These are phyloP conservation scores for Hypotaenidia philippensis DNA, from an alignment of 2,797 vertebrate species.

Conservation along the genomic window DNA sequence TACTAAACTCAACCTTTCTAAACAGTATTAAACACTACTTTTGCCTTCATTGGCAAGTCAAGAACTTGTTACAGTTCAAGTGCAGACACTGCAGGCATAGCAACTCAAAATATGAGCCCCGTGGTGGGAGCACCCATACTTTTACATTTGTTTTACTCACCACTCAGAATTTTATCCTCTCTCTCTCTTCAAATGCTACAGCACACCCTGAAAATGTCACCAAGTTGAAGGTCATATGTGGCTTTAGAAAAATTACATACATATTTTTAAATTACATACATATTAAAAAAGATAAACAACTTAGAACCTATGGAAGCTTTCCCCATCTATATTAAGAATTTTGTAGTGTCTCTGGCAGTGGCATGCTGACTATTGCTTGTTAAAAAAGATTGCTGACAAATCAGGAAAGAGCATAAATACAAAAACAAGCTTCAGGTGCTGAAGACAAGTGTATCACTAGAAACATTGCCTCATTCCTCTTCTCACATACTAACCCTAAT, in stretches of 20 bases:
- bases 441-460: background rate
- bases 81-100: rapidly evolving
- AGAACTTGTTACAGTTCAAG: background rate
- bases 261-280: no score
- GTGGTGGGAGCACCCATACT: rapidly evolving
- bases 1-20: background rate
- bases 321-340: background rate
- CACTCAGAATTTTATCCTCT: background rate
- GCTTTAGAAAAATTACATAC: background rate
- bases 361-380: rapidly evolving
- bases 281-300: rapidly evolving
- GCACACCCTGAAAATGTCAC: background rate
- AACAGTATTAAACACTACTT: background rate
- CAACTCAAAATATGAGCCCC: background rate
- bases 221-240: background rate
- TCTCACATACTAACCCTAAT: background rate
- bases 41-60: background rate
- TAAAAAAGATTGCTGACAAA: background rate
- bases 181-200: background rate
- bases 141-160: rapidly evolving
- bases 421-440: background rate
- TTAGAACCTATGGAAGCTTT: background rate
- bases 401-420: background rate
- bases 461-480: background rate
- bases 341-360: background rate